Conservation (phyloP, 2,888 invertebrate genomes). For the Axea sp. region DNA sequence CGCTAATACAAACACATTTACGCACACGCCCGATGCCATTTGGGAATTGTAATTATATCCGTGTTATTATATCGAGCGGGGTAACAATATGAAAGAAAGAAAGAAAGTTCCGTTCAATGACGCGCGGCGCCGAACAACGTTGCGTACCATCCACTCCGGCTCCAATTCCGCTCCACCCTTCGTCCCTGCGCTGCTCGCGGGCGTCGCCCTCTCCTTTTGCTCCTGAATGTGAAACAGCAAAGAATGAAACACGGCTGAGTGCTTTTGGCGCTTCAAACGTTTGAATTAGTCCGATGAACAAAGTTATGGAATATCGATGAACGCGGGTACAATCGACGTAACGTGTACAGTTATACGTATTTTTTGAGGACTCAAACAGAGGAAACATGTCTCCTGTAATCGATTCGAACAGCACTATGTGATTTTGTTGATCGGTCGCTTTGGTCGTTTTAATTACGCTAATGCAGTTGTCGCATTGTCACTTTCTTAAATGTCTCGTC, state of each 20-base stretch:
- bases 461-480: too few species aligned
- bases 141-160: too few species aligned
- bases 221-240: slow-evolving; percentile 48
- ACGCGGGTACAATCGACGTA: slow-evolving; percentile 25
- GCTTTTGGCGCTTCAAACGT: slow-evolving; percentile 60
- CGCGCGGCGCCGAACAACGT: slow-evolving; percentile 16
- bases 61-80: slow-evolving; percentile 31
- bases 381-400: neutral
- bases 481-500: too few species aligned
- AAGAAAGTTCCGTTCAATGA: slow-evolving; percentile 30
- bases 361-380: neutral
- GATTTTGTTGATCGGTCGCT: neutral
- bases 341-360: slow-evolving; percentile 6
- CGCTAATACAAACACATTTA: slow-evolving; percentile 29
- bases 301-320: slow-evolving; percentile 57
- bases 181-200: too few species aligned
- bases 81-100: slow-evolving; percentile 33
- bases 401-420: neutral
- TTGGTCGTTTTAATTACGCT: neutral
- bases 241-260: slow-evolving; percentile 62
- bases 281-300: slow-evolving; percentile 63
- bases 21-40: slow-evolving; percentile 2
- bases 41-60: slow-evolving; percentile 26
- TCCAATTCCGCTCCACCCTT: slow-evolving; percentile 2
- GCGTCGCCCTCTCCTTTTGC: slow-evolving; percentile 12